These are phyloP conservation scores for Cyprinodon tularosa DNA, from an alignment of 2,113 vertebrate species.

Conservation along the genomic window DNA sequence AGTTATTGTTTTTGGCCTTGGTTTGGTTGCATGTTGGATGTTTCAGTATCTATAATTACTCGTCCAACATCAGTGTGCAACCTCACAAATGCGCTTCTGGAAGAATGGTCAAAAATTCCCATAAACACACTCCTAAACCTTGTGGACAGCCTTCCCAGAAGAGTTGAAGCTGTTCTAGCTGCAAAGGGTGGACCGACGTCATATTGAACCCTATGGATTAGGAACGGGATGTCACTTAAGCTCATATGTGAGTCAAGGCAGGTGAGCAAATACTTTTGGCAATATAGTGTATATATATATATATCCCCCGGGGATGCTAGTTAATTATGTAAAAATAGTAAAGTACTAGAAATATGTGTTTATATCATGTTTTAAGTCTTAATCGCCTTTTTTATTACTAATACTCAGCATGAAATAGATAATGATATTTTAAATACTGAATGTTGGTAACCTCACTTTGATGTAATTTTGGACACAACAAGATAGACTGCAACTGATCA, in stretches of 20 bases:
- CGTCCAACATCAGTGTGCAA: too few species aligned
- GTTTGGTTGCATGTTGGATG: neutral
- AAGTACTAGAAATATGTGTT: neutral
- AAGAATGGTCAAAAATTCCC: too few species aligned
- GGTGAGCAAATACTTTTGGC: too few species aligned
- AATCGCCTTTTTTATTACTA: neutral
- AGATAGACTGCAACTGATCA: neutral
- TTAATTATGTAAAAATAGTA: neutral
- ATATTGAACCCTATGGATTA: too few species aligned
- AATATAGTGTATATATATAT: too few species aligned
- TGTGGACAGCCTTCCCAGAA: too few species aligned
- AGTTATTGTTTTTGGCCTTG: conserved; percentile 19
- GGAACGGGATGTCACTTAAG: too few species aligned
- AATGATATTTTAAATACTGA: neutral
- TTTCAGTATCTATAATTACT: conserved; percentile 17
- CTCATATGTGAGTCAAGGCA: too few species aligned
- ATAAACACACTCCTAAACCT: too few species aligned
- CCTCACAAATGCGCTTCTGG: too few species aligned
- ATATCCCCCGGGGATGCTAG: neutral
- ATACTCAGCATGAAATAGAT: neutral
- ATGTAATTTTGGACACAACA: neutral
- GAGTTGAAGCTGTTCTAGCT: too few species aligned
- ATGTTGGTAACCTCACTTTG: neutral
- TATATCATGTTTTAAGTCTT: neutral
- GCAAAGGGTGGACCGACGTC: too few species aligned